Conservation (phyloP, 2,113 vertebrate species). For the Promerops cafer region DNA sequence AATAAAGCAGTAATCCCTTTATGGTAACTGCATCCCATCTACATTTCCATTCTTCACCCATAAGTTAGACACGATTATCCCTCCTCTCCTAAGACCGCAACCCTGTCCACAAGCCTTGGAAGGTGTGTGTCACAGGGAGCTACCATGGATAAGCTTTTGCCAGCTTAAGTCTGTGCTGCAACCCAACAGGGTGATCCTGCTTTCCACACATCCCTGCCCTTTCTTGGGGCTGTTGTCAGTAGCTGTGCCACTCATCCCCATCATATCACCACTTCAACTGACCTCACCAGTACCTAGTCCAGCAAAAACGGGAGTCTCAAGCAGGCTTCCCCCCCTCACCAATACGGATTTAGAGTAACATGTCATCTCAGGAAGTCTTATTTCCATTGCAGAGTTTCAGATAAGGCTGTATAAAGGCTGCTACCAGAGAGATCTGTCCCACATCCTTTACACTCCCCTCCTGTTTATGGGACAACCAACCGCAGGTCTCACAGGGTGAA, state of each 20-base stretch:
- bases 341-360: neutral
- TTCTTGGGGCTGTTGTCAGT: neutral
- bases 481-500: neutral
- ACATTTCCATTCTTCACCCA: neutral
- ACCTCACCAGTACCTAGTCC: neutral
- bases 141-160: neutral
- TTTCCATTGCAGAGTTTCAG: neutral
- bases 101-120: neutral
- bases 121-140: neutral
- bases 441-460: neutral
- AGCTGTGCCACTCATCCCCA: neutral
- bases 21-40: neutral
- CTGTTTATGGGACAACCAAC: neutral
- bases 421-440: neutral
- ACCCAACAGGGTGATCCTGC: neutral
- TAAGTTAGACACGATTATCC: rapidly evolving
- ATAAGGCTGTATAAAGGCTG: neutral
- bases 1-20: neutral
- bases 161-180: neutral
- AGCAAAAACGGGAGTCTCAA: neutral
- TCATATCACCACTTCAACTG: neutral
- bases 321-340: neutral
- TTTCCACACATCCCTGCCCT: neutral
- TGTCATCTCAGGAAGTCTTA: neutral
- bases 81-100: neutral